Evolutionary conservation across 2,113 vertebrate species (phyloP).

Genomic region (Pagrus major): DNA sequence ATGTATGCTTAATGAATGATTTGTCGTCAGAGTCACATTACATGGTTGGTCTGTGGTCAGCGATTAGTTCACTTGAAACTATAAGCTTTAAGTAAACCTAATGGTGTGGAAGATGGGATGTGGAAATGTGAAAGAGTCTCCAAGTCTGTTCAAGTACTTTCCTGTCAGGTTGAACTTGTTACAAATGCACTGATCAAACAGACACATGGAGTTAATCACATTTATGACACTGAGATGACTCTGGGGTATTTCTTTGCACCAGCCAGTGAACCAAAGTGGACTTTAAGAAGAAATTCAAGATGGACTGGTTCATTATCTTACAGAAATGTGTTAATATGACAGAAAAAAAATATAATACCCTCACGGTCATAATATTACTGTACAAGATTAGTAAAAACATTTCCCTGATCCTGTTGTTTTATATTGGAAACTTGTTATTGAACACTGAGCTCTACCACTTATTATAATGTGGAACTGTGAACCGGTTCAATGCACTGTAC

Average conservation of each 20-base stretch:
- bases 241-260: conserved; percentile 57
- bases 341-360: background rate
- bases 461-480: background rate
- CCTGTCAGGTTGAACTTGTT: conserved; percentile 43
- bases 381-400: background rate
- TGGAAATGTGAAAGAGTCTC: background rate
- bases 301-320: background rate
- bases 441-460: background rate
- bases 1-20: no score
- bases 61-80: conserved; percentile 26
- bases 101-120: conserved; percentile 37
- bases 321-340: background rate
- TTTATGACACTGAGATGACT: conserved; percentile 54
- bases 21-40: conserved; percentile 6
- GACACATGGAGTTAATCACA: conserved; percentile 50
- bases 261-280: background rate
- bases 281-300: background rate
- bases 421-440: background rate
- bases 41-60: conserved; percentile 21
- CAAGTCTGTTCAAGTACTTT: background rate
- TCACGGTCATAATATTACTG: background rate
- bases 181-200: conserved; percentile 53
- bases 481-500: background rate
- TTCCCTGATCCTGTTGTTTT: background rate
- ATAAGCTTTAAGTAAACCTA: conserved; percentile 15